Conservation (phyloP, 2,113 vertebrate species). For the Aythya baeri region DNA sequence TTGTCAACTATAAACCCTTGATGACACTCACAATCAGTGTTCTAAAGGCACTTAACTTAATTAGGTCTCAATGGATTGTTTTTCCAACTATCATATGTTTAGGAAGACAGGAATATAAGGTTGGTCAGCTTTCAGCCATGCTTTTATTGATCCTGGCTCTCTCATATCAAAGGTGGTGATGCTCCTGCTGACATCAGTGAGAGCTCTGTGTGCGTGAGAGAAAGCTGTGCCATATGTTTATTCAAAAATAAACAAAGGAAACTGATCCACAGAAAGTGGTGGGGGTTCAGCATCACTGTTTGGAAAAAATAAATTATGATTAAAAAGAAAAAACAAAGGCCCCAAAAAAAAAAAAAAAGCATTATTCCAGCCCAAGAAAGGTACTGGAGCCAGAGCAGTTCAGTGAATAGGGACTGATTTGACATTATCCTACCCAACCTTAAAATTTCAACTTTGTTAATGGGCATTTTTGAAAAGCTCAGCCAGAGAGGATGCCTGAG, state of each 20-base stretch:
- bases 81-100: not conserved
- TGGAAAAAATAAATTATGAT: not conserved
- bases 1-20: not conserved
- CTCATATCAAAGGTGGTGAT: not conserved
- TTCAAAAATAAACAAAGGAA: not conserved
- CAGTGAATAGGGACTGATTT: not conserved
- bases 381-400: not conserved
- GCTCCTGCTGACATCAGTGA: not conserved
- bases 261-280: not conserved
- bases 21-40: not conserved
- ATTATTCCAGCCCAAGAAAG: not conserved
- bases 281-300: not conserved
- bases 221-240: not conserved
- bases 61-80: not conserved
- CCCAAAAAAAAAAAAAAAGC: not conserved
- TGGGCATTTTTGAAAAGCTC: not conserved
- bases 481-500: not conserved
- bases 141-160: not conserved
- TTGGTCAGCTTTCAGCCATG: not conserved
- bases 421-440: not conserved
- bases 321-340: not conserved
- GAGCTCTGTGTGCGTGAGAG: not conserved
- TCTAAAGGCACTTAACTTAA: constrained; percentile 40
- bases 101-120: not conserved
- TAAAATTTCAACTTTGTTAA: not conserved